Conservation (phyloP, 2,888 invertebrate genomes). For the Polymixis flavicincta region DNA sequence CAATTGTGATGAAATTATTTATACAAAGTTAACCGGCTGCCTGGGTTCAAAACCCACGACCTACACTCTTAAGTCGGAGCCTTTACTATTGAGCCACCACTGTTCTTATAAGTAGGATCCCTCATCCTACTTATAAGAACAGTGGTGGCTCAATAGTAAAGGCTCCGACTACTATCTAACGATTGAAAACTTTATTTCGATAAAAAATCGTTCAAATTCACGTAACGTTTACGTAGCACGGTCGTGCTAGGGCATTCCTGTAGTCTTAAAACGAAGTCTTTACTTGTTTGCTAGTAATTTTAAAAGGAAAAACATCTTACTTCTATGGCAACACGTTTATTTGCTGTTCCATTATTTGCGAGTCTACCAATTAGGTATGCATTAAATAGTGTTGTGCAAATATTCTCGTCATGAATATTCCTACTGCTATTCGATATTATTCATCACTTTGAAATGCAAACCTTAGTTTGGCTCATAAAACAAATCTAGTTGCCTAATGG, state of each 20-base stretch:
- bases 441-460: slow-evolving; percentile 26
- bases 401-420: slow-evolving; percentile 23
- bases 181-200: too few species aligned
- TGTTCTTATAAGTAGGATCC: too few species aligned
- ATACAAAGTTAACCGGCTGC: too few species aligned
- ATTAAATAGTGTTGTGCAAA: slow-evolving; percentile 41
- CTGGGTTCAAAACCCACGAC: too few species aligned
- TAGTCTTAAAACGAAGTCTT: neutral
- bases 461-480: neutral
- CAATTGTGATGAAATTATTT: too few species aligned
- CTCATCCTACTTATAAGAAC: too few species aligned
- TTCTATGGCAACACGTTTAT: slow-evolving; percentile 45
- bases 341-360: slow-evolving; percentile 19
- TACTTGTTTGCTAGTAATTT: slow-evolving; percentile 16
- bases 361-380: slow-evolving; percentile 21
- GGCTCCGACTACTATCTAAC: too few species aligned
- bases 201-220: neutral
- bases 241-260: neutral
- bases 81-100: too few species aligned
- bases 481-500: slow-evolving; percentile 9
- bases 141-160: too few species aligned
- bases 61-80: too few species aligned
- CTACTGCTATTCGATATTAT: slow-evolving; percentile 13
- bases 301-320: slow-evolving; percentile 52
- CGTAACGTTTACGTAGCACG: neutral